These are phyloP conservation scores for Diplodus sargus DNA, from an alignment of 2,797 vertebrate genomes.

Conservation along the genomic window DNA sequence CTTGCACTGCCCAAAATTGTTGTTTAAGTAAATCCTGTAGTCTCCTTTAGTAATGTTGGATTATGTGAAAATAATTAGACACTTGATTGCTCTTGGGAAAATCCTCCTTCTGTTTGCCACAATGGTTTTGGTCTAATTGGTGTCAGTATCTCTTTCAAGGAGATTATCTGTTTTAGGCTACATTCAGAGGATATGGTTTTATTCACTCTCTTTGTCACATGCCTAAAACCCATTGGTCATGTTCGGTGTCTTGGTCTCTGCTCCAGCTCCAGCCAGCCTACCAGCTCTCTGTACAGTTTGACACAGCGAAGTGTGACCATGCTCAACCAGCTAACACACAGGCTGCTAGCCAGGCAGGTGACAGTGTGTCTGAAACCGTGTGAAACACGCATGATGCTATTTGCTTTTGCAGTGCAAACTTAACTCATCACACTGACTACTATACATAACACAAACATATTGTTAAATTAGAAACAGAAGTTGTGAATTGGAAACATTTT, in stretches of 20 bases:
- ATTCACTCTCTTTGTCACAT: background rate
- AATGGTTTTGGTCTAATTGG: too few relatives aligned
- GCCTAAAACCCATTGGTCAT: constrained; percentile 22
- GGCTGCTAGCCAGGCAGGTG: constrained; percentile 77
- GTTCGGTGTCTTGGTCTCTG: constrained; percentile 65
- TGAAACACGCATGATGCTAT: constrained; percentile 44
- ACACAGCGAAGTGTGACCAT: constrained; percentile 44
- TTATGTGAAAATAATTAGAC: background rate
- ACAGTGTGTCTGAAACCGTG: constrained; percentile 40
- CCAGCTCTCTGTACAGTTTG: constrained; percentile 57
- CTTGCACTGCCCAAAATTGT: background rate
- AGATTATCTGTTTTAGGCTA: too few relatives aligned
- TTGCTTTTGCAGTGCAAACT: constrained; percentile 15
- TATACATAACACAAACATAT: background rate
- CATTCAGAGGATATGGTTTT: background rate
- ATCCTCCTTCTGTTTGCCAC: background rate
- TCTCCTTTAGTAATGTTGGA: background rate
- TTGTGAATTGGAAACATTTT: background rate
- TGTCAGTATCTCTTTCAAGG: too few relatives aligned
- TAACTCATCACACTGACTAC: background rate
- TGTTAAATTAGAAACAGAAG: background rate
- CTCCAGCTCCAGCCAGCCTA: constrained; percentile 71
- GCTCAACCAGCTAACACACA: constrained; percentile 63
- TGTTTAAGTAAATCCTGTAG: background rate
- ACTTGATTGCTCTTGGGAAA: background rate